These are phyloP conservation scores for Neosalanx taihuensis DNA, from an alignment of 2,797 vertebrate genomes.

Conservation along the genomic window DNA sequence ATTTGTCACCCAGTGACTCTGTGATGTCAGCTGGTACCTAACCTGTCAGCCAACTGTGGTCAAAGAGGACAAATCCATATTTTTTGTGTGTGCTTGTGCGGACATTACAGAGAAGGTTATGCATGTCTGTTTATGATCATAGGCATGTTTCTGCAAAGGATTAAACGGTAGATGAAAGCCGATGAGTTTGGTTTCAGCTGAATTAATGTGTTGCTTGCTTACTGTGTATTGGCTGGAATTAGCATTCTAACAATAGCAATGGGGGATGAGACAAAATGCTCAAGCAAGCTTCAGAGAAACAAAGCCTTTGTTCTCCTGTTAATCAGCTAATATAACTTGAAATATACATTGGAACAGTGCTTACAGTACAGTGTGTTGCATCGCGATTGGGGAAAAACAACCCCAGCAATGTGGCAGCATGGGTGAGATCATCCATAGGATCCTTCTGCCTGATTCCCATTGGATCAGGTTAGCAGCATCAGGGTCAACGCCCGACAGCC, in stretches of 20 bases:
- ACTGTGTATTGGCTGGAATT: not conserved
- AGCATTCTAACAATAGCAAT: constrained; percentile 1
- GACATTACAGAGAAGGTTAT: not conserved
- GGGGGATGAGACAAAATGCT: not conserved
- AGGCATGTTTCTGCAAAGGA: not conserved
- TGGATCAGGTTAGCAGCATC: not conserved
- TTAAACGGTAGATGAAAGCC: not conserved
- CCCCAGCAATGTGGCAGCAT: constrained; percentile 16
- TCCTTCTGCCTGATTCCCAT: not conserved
- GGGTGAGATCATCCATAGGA: constrained; percentile 1
- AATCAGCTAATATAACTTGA: not conserved
- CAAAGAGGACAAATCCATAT: not conserved
- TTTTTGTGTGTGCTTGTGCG: not conserved
- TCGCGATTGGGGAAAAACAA: constrained; percentile 27
- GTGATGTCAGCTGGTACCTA: not conserved
- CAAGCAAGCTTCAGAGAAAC: not conserved
- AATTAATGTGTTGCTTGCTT: not conserved
- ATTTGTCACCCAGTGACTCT: not conserved
- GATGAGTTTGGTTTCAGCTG: not conserved
- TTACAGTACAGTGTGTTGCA: constrained; percentile 15
- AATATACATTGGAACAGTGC: not conserved
- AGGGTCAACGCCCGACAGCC: constrained; percentile 32
- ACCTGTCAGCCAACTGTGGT: not conserved
- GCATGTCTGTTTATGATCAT: not conserved
- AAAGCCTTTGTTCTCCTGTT: not conserved